Evolutionary conservation across 2,113 vertebrate species (phyloP).

Genomic region (Spea bombifrons): DNA sequence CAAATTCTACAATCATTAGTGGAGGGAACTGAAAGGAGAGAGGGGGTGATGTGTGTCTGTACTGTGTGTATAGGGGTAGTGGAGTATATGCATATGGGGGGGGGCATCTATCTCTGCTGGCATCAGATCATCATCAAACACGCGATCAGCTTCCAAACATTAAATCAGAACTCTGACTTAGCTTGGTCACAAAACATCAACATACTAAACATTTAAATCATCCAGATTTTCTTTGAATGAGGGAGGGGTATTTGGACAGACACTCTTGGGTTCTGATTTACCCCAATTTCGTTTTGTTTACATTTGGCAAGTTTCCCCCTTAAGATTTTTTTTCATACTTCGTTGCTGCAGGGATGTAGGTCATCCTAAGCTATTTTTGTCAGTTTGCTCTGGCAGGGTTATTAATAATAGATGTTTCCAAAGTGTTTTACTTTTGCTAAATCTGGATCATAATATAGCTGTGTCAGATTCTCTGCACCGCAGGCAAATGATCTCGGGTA

Average conservation of each 20-base stretch:
- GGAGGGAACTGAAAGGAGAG: background rate
- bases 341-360: conserved; percentile 63
- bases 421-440: conserved; percentile 59
- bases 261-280: conserved; percentile 25
- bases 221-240: background rate
- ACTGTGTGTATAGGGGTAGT: background rate
- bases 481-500: conserved; percentile 29
- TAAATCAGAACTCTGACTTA: conserved; percentile 28
- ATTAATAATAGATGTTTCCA: conserved; percentile 74
- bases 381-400: conserved; percentile 61
- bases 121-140: conserved; percentile 35
- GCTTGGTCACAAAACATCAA: conserved; percentile 25
- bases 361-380: conserved; percentile 72
- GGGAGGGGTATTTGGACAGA: conserved; percentile 1
- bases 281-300: conserved; percentile 33
- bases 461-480: conserved; percentile 43
- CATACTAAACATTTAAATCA: conserved; percentile 15
- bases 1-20: conserved; percentile 41
- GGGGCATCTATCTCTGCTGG: conserved; percentile 35
- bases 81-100: background rate
- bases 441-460: conserved; percentile 49
- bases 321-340: conserved; percentile 35
- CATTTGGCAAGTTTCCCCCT: conserved; percentile 24
- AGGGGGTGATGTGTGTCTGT: background rate
- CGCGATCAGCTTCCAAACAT: conserved; percentile 39